These are phyloP conservation scores for Heliconius hermathena DNA, from an alignment of 1,140 invertebrate genomes.

Conservation along the genomic window DNA sequence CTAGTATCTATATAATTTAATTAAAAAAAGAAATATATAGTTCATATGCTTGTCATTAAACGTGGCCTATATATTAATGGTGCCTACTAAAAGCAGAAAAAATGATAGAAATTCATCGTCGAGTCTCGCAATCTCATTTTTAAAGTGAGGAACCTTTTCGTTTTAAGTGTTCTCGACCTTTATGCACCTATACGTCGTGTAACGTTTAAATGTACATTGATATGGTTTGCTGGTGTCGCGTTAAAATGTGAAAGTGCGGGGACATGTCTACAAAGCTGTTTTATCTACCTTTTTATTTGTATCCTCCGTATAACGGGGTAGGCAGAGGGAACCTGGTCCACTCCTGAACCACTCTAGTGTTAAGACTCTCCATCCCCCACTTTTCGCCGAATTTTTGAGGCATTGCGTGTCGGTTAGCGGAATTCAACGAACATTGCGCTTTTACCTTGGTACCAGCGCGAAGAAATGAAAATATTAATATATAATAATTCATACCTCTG, in stretches of 20 bases:
- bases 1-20: neutral
- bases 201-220: constrained; percentile 15
- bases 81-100: constrained; percentile 8
- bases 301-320: too few relatives aligned
- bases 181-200: constrained; percentile 13
- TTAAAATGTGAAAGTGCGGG: neutral
- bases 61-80: neutral
- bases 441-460: too few relatives aligned
- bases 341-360: too few relatives aligned
- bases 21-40: neutral
- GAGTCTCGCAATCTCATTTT: constrained; percentile 15
- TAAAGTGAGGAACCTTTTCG: constrained; percentile 24
- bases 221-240: neutral
- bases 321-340: too few relatives aligned
- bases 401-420: too few relatives aligned
- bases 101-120: constrained; percentile 18
- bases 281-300: neutral
- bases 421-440: too few relatives aligned
- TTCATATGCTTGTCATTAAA: neutral
- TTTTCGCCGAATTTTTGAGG: too few relatives aligned
- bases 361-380: too few relatives aligned
- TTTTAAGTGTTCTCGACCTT: constrained; percentile 28
- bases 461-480: too few relatives aligned
- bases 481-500: too few relatives aligned
- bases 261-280: neutral